Percentiles rank a stretch among this genome's conserved stretches.
These are phyloP conservation scores for Cepaea hortensis DNA, from an alignment of 2,888 invertebrate species.

Conservation along the genomic window DNA sequence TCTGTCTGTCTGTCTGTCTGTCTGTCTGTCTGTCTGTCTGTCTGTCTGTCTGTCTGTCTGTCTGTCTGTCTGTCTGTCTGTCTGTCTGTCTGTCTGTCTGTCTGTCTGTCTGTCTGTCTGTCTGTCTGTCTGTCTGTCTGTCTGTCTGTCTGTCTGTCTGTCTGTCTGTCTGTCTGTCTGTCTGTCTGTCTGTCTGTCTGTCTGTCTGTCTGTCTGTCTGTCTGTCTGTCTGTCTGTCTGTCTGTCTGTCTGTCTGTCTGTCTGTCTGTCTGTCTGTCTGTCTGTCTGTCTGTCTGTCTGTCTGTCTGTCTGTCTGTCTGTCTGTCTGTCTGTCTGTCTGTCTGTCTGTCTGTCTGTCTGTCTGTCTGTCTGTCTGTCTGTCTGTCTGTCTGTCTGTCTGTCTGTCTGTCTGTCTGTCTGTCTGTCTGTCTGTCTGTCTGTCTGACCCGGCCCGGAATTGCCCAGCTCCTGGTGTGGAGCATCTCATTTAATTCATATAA, in stretches of 20 bases:
- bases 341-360: no score
- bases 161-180: background rate
- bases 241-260: slow-evolving; percentile 7
- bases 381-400: no score
- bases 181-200: slow-evolving; percentile 7
- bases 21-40: background rate
- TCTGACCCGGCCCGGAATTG: no score
- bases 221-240: slow-evolving; percentile 7
- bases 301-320: no score
- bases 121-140: slow-evolving; percentile 5
- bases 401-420: no score
- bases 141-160: slow-evolving; percentile 5
- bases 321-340: no score
- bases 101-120: slow-evolving; percentile 1
- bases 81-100: slow-evolving; percentile 22
- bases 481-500: no score
- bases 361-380: no score
- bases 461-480: no score
- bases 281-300: no score
- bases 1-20: slow-evolving; percentile 15
- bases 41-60: background rate
- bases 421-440: no score
- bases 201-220: slow-evolving; percentile 7
- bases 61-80: slow-evolving; percentile 9
- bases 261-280: slow-evolving; percentile 7